Base-by-base conservation (phyloP, 2,888 invertebrate species). In the Leptopilina syphax region DNA sequence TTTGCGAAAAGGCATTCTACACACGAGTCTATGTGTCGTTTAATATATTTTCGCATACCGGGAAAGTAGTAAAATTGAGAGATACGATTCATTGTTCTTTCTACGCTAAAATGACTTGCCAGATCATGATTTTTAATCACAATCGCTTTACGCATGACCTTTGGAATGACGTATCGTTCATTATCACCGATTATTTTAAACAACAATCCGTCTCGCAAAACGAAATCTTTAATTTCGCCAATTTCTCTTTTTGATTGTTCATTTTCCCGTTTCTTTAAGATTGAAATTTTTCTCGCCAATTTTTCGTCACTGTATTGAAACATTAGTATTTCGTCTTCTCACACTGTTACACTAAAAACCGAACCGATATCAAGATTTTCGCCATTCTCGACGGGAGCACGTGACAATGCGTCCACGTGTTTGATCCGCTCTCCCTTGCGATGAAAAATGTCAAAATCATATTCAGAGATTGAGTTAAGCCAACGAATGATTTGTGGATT, bases 401-500 rank as follows among this genome's bases (percentile, higher is more conserved):
- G 47, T 1, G 77, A 81, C 9, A 81, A 18, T 1, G 76, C 79
- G 57, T 81, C 79, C 13, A 81, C 79, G 44, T 81, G 79, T 8
- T 68, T 13, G 79, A 81, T 81, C 24, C 54, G 8, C 3, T 76
- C 63, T 10, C 77, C 77, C 50, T 76, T 76, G 12, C 78, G 60
- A 34, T 81, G 68, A 24, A 63, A 13, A 27, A 78, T 76, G 65
- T 78, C 78, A 41, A 65, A 78, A 65, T 85, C 83, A 81, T 82
- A 87, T 65, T 88, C 88, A 1, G 81, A 67, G 7, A 87, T 77
- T 1, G 76, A 76, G 18, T 54, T 68, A 27, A 76, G 83, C 87
- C 87, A 87, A 57, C 87, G 67, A 10, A 84, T 84, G n/a, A 86
- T 82, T 34, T 82, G 82, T 6, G 82, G 73, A n/a, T 79, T 73